These are phyloP conservation scores for Echeneis naucrates DNA, from an alignment of 2,797 vertebrate genomes.

Conservation along the genomic window DNA sequence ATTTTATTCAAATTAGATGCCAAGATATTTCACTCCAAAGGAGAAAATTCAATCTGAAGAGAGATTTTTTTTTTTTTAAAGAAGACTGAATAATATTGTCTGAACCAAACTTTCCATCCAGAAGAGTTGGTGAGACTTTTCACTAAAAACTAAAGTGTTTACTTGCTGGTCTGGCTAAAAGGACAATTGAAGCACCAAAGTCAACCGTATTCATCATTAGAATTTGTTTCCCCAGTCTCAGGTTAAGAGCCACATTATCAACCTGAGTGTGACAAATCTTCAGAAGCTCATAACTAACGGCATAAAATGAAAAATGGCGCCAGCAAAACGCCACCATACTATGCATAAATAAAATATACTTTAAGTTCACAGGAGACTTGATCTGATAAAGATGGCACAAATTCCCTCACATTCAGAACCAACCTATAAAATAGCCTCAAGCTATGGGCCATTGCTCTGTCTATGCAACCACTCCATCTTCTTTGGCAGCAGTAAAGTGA, in stretches of 20 bases:
- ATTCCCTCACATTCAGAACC: conserved; percentile 49
- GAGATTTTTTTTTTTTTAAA: too few relatives aligned
- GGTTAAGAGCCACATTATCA: background rate
- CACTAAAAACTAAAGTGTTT: too few relatives aligned
- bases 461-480: conserved; percentile 72
- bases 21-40: background rate
- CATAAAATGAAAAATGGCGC: conserved; percentile 34
- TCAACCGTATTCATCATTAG: background rate
- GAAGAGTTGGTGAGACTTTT: too few relatives aligned
- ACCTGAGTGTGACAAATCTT: conserved; percentile 5
- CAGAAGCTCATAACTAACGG: conserved; percentile 21
- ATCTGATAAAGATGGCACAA: conserved; percentile 35
- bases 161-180: too few relatives aligned
- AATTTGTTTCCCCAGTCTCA: background rate
- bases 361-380: conserved; percentile 15
- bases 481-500: conserved; percentile 74
- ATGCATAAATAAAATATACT: conserved; percentile 28
- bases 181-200: background rate
- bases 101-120: too few relatives aligned
- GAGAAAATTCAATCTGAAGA: background rate
- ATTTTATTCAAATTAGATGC: background rate
- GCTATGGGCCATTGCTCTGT: conserved; percentile 64
- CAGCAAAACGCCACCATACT: too few relatives aligned
- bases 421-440: conserved; percentile 61
- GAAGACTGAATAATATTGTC: too few relatives aligned